A percentile compares a stretch with the other conserved stretches of the same genome.
phyloP scores from a whole-genome alignment of 2,888 invertebrate species.

The Automeris io region DNA sequence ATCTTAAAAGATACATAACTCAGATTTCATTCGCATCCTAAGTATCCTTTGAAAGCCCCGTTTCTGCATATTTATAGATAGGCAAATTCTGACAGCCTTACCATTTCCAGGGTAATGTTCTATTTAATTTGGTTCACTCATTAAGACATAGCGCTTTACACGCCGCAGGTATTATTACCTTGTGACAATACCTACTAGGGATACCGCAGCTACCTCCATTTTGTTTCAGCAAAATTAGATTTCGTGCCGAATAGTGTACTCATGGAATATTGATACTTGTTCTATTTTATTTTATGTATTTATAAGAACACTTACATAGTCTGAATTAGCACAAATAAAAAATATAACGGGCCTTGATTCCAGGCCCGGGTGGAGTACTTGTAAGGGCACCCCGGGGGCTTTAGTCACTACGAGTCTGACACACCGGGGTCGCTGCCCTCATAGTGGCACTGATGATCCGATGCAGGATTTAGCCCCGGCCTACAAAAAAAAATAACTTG shows the following conservation, averaged over 20 bases:
- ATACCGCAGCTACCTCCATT: constrained; percentile 13
- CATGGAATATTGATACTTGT: constrained; percentile 16
- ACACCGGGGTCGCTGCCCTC: too few species aligned
- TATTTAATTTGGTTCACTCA: constrained; percentile 18
- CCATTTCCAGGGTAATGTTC: constrained; percentile 8
- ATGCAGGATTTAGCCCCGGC: too few species aligned
- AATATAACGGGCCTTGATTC: too few species aligned
- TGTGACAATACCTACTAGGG: constrained; percentile 8
- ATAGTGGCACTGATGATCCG: too few species aligned
- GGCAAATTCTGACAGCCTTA: constrained; percentile 3
- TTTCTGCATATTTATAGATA: background rate
- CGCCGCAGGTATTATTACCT: constrained; percentile 12
- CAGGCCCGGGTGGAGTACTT: too few species aligned
- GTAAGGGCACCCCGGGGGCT: too few species aligned
- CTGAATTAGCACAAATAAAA: too few species aligned
- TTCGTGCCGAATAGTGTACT: constrained; percentile 10
- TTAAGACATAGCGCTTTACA: constrained; percentile 15
- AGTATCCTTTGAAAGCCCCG: background rate
- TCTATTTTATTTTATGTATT: background rate
- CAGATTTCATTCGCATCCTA: too few species aligned
- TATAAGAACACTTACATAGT: too few species aligned
- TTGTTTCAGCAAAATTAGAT: constrained; percentile 21
- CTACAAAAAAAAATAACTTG: too few species aligned
- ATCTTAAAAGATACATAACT: too few species aligned
- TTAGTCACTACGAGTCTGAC: too few species aligned